Base-by-base conservation (phyloP, 2,113 vertebrate species). In the Rhinopomastus cyanomelas region DNA sequence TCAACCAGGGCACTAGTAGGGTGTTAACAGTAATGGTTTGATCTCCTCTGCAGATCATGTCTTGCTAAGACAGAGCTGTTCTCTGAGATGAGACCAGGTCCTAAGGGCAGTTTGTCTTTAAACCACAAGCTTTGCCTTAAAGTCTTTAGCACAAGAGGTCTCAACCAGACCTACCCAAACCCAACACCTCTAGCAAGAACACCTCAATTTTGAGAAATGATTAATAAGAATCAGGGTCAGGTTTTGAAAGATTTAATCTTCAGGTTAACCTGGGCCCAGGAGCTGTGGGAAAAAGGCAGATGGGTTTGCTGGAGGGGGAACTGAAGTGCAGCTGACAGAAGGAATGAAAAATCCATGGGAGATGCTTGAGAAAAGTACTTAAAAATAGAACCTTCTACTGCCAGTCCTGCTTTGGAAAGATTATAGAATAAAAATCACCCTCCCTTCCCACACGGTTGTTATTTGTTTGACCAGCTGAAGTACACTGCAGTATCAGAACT, bases 11-110 rank as follows among this genome's bases (percentile, higher is more conserved):
- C 1, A 16, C 88, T 92, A 93, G 42, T 59, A 77, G 32, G 37
- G 64, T 86, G 56, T 80, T 92, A 71, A 75, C 81, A 69, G 64
- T 53, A 90, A 74, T 2, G 8, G 25, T 16, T 11, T 53, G 56
- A 86, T 85, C 76, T 87, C 82, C 88, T 88, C 69, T 68, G 52
- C 8, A 2, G 85, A 80, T 51, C 88, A 66, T 65, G 86, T 88
- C 80, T 83, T 90, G 84, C 78, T 56, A 36, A 44, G 48, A 88
- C 59, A 74, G 37, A 71, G 37, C n/a, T 37, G 32, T 9, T 48
- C n/a, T 30, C 32, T 57, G 27, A 66, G n/a, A 69, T 2, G 6
- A 82, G 66, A 46, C 25, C 49, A 17, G 19, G 12, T 65, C 74
- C 32, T 79, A 64, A 60, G 23, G 46, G 23, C 49, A 92, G 15